Evolutionary conservation across 92 coral and sea anemone species (phyloP).

Genomic region (Actinernus sp.): DNA sequence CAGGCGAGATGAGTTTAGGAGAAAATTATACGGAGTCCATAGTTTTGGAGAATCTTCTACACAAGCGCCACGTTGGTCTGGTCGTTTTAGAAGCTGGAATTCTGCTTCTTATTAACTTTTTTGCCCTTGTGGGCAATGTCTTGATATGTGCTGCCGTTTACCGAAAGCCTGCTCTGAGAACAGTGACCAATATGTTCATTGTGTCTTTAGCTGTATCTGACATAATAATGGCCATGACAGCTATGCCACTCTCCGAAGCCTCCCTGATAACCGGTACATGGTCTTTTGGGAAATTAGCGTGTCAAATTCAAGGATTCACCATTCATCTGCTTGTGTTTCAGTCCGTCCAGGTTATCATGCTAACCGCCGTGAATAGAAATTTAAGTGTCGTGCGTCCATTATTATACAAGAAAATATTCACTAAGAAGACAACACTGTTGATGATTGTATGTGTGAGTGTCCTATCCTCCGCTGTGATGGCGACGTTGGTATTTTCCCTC

Average conservation of each 20-base stretch:
- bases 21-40: conserved; percentile 9
- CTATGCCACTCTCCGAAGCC: conserved; percentile 75
- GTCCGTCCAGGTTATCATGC: conserved; percentile 77
- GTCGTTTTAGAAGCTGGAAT: conserved; percentile 50
- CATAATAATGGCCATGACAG: conserved; percentile 62
- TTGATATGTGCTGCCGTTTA: conserved; percentile 74
- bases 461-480: conserved; percentile 63
- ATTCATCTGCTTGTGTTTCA: conserved; percentile 73
- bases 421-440: conserved; percentile 58
- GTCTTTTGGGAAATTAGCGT: conserved; percentile 67
- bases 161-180: conserved; percentile 62
- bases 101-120: conserved; percentile 37
- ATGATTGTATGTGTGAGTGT: conserved; percentile 46
- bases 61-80: conserved; percentile 37
- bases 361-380: conserved; percentile 81
- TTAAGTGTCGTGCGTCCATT: conserved; percentile 71
- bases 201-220: conserved; percentile 75
- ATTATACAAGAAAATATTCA: conserved; percentile 62
- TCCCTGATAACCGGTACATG: conserved; percentile 52
- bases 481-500: conserved; percentile 44
- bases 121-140: conserved; percentile 70
- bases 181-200: conserved; percentile 80
- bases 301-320: conserved; percentile 83
- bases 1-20: too few species aligned
- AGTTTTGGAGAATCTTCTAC: conserved; percentile 46